Base-by-base conservation (phyloP, 2,888 invertebrate species). In the Chrysopilus asiliformis region DNA sequence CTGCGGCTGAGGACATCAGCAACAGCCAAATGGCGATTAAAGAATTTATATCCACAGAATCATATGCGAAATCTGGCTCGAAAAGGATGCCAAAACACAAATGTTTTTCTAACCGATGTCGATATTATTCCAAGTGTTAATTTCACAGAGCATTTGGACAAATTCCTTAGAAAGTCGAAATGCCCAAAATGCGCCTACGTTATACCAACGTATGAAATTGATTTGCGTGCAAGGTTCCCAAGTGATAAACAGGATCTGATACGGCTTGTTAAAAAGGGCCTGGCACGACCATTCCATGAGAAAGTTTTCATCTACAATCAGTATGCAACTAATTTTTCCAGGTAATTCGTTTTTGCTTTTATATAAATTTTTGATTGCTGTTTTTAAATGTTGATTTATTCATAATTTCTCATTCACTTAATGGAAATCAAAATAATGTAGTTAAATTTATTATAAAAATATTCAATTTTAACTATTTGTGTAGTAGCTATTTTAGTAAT, bases 271-370 rank as follows among this genome's bases (percentile, higher is more conserved):
- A 76, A 71, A 50, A 81, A 81, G 52, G 84, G 83, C 34, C 63
- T 86, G 32, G 89, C 89, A 1, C 71, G 87, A 57, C 89, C 89
- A 0, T 90, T 90, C 56, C 90, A 90, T 58, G 78, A 85, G 52
- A 86, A 86, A 63, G 85, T 90, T 42, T 90, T 90, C 59, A 85
- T 87, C 49, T 84, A 85, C 58, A 90, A 90, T 58, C 90, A 91
- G 59, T 87, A 75, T 53, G 89, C 90, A 5, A 90, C 89, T 1
- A 90, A 91, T 63, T 87, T 89, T 59, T 74, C 84, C 24, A 79
- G 76, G 86, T 84, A 54, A 68, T 68, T 12, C 8, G 3, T 3
- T 3, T 17, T 10, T 7, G 10, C n/a, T n/a, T n/a, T n/a, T n/a
- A 17, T 9, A 12, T 15, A 6, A 12, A 15, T 10, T 25, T 18